Base-by-base conservation (phyloP, 2,113 vertebrate species). In the Pungitius pungitius region DNA sequence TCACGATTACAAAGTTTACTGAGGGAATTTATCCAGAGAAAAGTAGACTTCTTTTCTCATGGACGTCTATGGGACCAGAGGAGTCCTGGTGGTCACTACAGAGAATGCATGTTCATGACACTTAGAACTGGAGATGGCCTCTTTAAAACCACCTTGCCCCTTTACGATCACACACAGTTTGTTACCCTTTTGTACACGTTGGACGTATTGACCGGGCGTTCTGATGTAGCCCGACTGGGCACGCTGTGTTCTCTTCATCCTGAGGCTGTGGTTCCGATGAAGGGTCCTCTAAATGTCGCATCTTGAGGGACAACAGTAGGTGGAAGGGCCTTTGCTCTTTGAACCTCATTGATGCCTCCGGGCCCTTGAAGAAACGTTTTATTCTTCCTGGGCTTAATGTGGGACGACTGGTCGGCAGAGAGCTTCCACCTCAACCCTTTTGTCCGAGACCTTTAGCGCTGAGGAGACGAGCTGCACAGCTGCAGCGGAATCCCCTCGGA, bases 381-480 rank as follows among this genome's bases (percentile, higher is more conserved):
- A 30, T 67, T 3, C 6, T 2, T 17, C 45, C 18, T 42, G 22
- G 52, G 55, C 43, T 30, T 4, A 14, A 22, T 39, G n/a, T 49
- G 61, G 27, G 47, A 15, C 4, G 12, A 49, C 33, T 2, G 69
- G 14, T 43, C 45, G 49, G 30, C 56, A 26, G 2, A 2, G 24
- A 62, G 35, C 43, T 24, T 37, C 26, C 18, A 62, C 49, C 8
- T 27, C 58, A 15, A 4, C 22, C 35, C 57, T 7, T 2, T 47
- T n/a, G 45, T 68, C 56, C 47, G 52, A 24, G 39, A 68, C 22
- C 4, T 72, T 42, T 52, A 20, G 63, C 43, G 51, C 64, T 13
- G n/a, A 42, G 3, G 24, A 33, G 43, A 2, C 8, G 13, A 15
- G 42, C n/a, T n/a, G 62, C 56, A 43, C 8, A 43, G 8, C 70